Evolutionary conservation across 30 jellyfish, hydroid and myxozoan species (phyloP), one percentile per base, ranked within the genome.

Genomic region (Aurelia sp.): DNA sequence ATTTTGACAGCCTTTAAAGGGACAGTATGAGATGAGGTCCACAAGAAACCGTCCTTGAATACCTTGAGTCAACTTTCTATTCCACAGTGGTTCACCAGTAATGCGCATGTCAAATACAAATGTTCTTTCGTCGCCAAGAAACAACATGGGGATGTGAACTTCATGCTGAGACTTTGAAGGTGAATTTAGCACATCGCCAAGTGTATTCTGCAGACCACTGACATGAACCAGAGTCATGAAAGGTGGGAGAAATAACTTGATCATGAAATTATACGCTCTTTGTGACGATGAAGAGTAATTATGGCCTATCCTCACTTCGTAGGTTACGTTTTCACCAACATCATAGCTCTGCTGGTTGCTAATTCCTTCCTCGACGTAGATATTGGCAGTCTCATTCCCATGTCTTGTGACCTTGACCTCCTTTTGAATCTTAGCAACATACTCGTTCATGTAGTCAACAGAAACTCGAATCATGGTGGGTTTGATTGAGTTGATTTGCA

Each of bases 21-120:
- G 13, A 78, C 92, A 82, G 58, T 69, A 82, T 55, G 86, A 76
- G 66, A 76, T 69, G 22, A 48, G 53, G 64, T 82, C 92, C 44
- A 82, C 62, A 17, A 82, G 80, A 24, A 68, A 40, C 18, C 16
- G 38, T 10, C 86, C 92, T 35, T 22, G 41, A 3, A 82, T 40
- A 35, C 27, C 21, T 22, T 47, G 18, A 17, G 58, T 24, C 8
- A 70, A 15, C 27, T 30, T 63, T 65, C 72, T 33, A 61, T 44
- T 52, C 84, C 75, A 57, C 22, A 21, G 50, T 12, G 40, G 35
- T 60, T 53, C 79, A 53, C 72, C 82, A 22, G 12, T 48, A 8
- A 82, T 55, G 52, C 66, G 33, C 80, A 82, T 27, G 55, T 48
- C 63, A 31, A 82, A 13, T 38, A 15, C 72, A 8, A 82, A 17